These are phyloP conservation scores for Pyrrhosoma nymphula DNA, from an alignment of 2,888 invertebrate genomes.

Conservation along the genomic window DNA sequence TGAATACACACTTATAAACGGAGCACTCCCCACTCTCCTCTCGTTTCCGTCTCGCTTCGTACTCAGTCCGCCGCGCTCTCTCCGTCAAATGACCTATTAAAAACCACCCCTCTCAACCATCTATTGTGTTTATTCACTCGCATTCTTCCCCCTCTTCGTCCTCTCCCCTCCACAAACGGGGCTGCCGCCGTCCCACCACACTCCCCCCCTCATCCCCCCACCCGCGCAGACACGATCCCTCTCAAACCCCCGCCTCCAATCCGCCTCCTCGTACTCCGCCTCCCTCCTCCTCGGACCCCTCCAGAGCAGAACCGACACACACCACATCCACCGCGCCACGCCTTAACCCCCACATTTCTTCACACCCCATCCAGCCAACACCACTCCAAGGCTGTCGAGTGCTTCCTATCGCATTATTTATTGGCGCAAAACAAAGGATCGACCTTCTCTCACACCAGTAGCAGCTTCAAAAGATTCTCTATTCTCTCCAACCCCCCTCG, in stretches of 20 bases:
- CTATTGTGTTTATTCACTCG: conserved; percentile 44
- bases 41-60: not conserved
- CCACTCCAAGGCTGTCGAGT: not conserved
- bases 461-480: too few species aligned
- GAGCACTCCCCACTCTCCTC: not conserved
- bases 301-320: not conserved
- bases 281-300: not conserved
- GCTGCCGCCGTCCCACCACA: not conserved
- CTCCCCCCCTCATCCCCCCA: not conserved
- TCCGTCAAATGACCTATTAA: conserved; percentile 57
- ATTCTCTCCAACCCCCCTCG: not conserved
- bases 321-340: not conserved
- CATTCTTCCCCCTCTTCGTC: not conserved
- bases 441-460: not conserved
- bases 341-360: not conserved
- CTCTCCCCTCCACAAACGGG: not conserved
- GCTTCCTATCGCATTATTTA: conserved; percentile 60
- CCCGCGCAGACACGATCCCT: not conserved
- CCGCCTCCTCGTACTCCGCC: not conserved
- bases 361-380: conserved; percentile 53
- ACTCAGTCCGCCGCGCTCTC: not conserved
- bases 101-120: not conserved
- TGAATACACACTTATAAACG: conserved; percentile 39
- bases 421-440: conserved; percentile 49
- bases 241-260: not conserved